Evolutionary conservation across 2,113 vertebrate species (phyloP).

Genomic region (Leucoraja erinaceus): DNA sequence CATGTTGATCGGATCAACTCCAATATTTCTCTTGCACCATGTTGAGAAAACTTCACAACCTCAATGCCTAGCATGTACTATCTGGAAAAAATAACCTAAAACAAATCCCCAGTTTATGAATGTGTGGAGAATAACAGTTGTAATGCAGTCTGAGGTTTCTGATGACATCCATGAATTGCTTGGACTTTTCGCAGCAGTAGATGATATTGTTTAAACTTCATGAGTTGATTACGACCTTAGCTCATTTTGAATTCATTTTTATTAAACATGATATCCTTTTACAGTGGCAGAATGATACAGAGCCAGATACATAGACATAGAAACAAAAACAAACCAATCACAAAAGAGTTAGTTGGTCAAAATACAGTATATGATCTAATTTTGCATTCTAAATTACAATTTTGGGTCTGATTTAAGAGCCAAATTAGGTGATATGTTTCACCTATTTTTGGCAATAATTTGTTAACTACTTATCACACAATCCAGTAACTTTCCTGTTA

Average conservation of each 20-base stretch:
- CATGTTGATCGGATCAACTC: background rate
- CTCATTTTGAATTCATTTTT: slow-evolving; percentile 11
- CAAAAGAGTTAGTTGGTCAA: slow-evolving; percentile 1
- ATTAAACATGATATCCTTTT: slow-evolving; percentile 25
- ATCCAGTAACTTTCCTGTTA: background rate
- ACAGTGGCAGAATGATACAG: slow-evolving; percentile 20
- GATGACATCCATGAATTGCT: background rate
- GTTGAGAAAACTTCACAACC: background rate
- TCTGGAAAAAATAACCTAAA: background rate
- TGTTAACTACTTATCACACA: slow-evolving; percentile 11
- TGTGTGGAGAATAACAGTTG: background rate
- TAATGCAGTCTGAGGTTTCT: background rate
- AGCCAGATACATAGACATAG: background rate
- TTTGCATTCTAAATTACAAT: slow-evolving; percentile 8
- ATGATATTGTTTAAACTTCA: slow-evolving; percentile 2
- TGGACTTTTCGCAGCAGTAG: too few relatives aligned
- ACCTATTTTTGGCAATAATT: slow-evolving; percentile 5
- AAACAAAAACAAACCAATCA: slow-evolving; percentile 19
- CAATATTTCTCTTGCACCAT: background rate
- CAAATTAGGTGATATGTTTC: slow-evolving; percentile 13
- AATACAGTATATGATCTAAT: background rate
- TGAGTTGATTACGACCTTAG: slow-evolving; percentile 6
- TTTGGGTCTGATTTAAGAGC: slow-evolving; percentile 11
- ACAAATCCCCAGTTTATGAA: background rate
- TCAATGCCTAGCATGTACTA: background rate